Evolutionary conservation across 2,888 invertebrate genomes (phyloP).

Genomic region (Taenaris catops): DNA sequence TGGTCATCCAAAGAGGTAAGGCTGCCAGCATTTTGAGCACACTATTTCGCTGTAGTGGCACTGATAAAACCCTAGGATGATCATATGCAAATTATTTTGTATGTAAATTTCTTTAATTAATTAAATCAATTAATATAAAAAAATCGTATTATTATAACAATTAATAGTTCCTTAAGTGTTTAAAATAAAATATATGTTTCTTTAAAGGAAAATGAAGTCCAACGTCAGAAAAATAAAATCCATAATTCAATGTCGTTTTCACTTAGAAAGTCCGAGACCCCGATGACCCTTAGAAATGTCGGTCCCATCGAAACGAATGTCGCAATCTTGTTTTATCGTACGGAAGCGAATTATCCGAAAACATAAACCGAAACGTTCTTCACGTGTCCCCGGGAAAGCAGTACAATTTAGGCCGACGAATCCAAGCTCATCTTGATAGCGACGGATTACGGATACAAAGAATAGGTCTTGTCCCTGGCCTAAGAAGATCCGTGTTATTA

Average conservation of each 20-base stretch:
- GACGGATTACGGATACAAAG: constrained; percentile 54
- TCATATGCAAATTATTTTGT: no score
- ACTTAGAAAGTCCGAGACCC: constrained; percentile 7
- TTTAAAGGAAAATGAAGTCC: no score
- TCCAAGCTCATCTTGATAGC: constrained; percentile 65
- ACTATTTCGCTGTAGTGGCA: no score
- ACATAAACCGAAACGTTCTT: constrained; percentile 24
- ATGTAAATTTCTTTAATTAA: no score
- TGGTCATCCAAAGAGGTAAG: no score
- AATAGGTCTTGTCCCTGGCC: constrained; percentile 41
- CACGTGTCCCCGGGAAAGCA: constrained; percentile 21
- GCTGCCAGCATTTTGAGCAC: no score
- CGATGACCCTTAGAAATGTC: constrained; percentile 8
- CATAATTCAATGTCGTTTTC: constrained; percentile 1
- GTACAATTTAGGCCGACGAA: constrained; percentile 35
- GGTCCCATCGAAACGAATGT: constrained; percentile 18
- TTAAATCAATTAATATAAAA: no score
- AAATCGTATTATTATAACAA: no score
- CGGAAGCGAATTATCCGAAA: constrained; percentile 25
- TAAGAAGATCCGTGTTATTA: constrained; percentile 47
- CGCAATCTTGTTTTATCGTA: constrained; percentile 22
- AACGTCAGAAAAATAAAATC: constrained; percentile 1
- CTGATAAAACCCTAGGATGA: no score
- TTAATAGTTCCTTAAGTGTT: no score
- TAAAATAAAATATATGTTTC: no score